Evolutionary conservation across 1,140 invertebrate species (phyloP).

Genomic region (Drosophila melanica): DNA sequence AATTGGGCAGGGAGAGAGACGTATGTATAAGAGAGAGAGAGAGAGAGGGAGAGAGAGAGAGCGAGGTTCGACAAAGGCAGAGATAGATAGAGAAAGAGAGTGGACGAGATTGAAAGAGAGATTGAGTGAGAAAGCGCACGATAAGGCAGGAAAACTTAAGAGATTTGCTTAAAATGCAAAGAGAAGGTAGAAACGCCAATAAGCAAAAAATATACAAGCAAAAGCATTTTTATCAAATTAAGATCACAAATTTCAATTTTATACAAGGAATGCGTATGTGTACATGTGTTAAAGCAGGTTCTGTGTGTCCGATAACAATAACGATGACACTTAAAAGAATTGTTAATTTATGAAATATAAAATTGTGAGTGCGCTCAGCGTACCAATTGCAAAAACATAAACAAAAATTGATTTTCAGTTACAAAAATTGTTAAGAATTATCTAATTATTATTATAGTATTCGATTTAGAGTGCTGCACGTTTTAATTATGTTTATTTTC

Average conservation of each 20-base stretch:
- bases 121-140: conserved; percentile 37
- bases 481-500: conserved; percentile 11
- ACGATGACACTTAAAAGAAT: conserved; percentile 38
- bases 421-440: conserved; percentile 29
- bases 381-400: conserved; percentile 28
- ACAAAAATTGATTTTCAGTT: conserved; percentile 25
- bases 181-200: conserved; percentile 53
- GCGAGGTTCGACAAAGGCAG: conserved; percentile 13
- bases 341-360: conserved; percentile 20
- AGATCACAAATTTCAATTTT: conserved; percentile 14
- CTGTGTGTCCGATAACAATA: conserved; percentile 31
- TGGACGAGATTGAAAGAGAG: conserved; percentile 6
- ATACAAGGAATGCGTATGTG: conserved; percentile 24
- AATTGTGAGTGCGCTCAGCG: conserved; percentile 30
- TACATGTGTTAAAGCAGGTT: conserved; percentile 25
- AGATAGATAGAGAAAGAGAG: conserved; percentile 28
- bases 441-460: conserved; percentile 28
- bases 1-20: conserved; percentile 1
- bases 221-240: conserved; percentile 47
- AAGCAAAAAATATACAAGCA: conserved; percentile 68
- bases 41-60: not conserved
- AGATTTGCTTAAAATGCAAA: conserved; percentile 22
- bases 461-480: conserved; percentile 17
- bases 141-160: conserved; percentile 37
- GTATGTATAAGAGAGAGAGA: conserved; percentile 10